Base-by-base conservation (phyloP, 2,797 vertebrate genomes). In the Lagodon rhomboides region DNA sequence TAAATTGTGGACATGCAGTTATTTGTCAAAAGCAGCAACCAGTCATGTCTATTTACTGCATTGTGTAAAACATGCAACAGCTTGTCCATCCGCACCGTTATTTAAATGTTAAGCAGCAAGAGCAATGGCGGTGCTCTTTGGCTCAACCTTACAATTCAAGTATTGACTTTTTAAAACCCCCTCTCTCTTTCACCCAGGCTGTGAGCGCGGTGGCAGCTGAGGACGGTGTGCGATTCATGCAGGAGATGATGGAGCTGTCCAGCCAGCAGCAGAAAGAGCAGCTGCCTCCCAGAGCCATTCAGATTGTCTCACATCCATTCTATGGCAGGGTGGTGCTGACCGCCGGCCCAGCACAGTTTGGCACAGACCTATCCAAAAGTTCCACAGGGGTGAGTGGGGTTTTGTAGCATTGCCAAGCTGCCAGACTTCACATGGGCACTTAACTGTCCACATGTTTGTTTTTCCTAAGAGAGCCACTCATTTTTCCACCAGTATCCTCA, bases 241-340 rank as follows among this genome's bases (percentile, higher is more conserved):
- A 99, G 93, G 98, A 99, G 88, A 99, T 99, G 98, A 99, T 99
- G 94, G 98, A 99, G 80, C 92, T 99, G 61, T 99, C 98, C 82
- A 99, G 97, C 91, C 98, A 99, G 92, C 98, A 99, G 68, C 98
- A 99, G 80, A 99, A 99, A 68, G 98, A 99, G 83, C 98, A 99
- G 95, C 96, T 99, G 3, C 98, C 98, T 55, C 98, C 98, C 16
- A 95, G 98, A 73, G 98, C 98, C 55, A 97, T 99, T 55, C 98
- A 99, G 55, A 99, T 99, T 12, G 95, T 98, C 82, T 99, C 98
- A 0, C 97, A 99, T 88, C 98, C 98, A 0, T 99, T 97, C 93
- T 98, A 97, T 81, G 98, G 98, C 86, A 95, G 98, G 79, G 97
- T 99, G n/a, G 98, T 99, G 60, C 91, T 99, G 90, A 99, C 98